Base-by-base conservation (phyloP, 2,113 vertebrate genomes). In the Poeciliopsis occidentalis region DNA sequence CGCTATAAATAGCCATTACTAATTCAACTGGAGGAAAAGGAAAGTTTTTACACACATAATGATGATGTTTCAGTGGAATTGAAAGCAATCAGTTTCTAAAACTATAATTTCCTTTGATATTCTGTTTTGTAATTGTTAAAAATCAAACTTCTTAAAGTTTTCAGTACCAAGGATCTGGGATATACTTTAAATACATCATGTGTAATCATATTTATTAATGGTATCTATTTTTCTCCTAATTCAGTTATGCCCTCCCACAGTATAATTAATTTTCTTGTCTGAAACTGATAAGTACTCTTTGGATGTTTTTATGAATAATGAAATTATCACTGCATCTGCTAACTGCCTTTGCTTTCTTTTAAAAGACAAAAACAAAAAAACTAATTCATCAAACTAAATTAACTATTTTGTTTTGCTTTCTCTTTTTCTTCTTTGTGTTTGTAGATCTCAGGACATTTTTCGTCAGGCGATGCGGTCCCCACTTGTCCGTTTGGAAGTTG, bases 391-490 rank as follows among this genome's bases (percentile, higher is more conserved):
- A 11, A 77, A 19, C n/a, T 24, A 37, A 71, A 12, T 34, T 31
- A 31, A 29, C 29, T 29, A 29, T 29, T 8, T 6, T 8, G 17
- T 13, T 31, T 47, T 17, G 44, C 17, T 17, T 47, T 47, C 17
- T 47, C 44, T 19, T 19, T 19, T 47, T 0, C 15, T 30, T 22
- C 30, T 8, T 27, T 12, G 26, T 39, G 31, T 24, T 51, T 17
- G 13, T 29, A 99, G 98, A 90, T 95, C 98, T 80, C 98, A 99
- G 85, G 97, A 98, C 71, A 89, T 97, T 41, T 99, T 99, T 80
- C 96, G 97, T 4, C 95, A 97, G 85, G 97, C 97, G 3, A 98
- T 99, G 97, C 97, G 93, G 63, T 95, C 94, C 54, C 90, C 91
- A 0, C 81, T 78, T 1, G 95, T 98, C 11, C 65, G 92, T 6